Conservation (phyloP, 2,888 invertebrate species). For the Drosophila merina region DNA sequence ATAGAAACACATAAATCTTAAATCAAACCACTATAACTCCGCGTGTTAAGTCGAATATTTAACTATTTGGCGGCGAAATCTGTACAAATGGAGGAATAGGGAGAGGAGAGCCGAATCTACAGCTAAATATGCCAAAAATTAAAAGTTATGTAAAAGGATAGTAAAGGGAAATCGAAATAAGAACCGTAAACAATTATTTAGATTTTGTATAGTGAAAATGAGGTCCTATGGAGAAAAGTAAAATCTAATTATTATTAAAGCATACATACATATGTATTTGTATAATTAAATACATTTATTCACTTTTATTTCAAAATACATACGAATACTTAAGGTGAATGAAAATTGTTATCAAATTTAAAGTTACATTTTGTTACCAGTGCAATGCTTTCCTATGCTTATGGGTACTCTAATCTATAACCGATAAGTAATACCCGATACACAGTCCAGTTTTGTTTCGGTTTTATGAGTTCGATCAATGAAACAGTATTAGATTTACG, state of each 20-base stretch:
- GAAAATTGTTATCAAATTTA: conserved; percentile 76
- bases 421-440: conserved; percentile 5
- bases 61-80: conserved; percentile 51
- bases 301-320: conserved; percentile 44
- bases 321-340: conserved; percentile 55
- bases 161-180: conserved; percentile 21
- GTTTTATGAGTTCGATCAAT: conserved; percentile 13
- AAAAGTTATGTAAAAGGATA: conserved; percentile 36
- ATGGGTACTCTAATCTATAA: conserved; percentile 46
- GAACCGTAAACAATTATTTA: conserved; percentile 72
- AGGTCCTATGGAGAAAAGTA: conserved; percentile 53
- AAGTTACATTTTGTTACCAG: conserved; percentile 77
- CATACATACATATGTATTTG: conserved; percentile 44
- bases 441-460: conserved; percentile 25
- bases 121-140: conserved; percentile 83
- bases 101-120: conserved; percentile 79
- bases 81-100: conserved; percentile 57
- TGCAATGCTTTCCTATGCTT: conserved; percentile 61
- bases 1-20: conserved; percentile 13
- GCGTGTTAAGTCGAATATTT: conserved; percentile 59
- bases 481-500: conserved; percentile 27
- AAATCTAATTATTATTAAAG: conserved; percentile 66
- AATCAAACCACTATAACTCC: conserved; percentile 49
- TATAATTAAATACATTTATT: conserved; percentile 38
- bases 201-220: conserved; percentile 72